Base-by-base conservation (phyloP, 2,113 vertebrate species). In the Phoenicopterus ruber region DNA sequence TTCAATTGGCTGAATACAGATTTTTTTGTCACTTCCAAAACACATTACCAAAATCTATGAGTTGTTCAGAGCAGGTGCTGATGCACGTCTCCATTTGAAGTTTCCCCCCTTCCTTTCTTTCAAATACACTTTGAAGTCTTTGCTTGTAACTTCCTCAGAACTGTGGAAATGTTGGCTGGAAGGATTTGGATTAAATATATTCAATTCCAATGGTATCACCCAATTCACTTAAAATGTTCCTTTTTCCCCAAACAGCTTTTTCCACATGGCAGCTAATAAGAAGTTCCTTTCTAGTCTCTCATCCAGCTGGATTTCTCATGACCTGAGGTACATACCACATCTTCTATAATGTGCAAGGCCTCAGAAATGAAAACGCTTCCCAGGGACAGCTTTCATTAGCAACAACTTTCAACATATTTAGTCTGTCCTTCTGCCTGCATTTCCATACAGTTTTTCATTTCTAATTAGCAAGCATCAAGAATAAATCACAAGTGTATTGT, bases 281-380 rank as follows among this genome's bases (percentile, higher is more conserved):
- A 96, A 93, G 65, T 69, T 91, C 86, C 73, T 76, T 95, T 80
- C 79, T 70, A 70, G 77, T 72, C 34, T 78, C 88, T 82, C 58
- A 84, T 69, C 38, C 59, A 95, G 91, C 61, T 88, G 84, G 88
- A 89, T 94, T 96, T 85, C 92, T 84, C 73, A 61, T n/a, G 83
- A 63, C 57, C 81, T 72, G 47, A 92, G 67, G 81, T 61, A 90
- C 3, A 7, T 49, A 69, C 70, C 63, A 66, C 17, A 4, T 89
- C 90, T 92, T 81, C 88, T 46, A 55, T 42, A 95, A 88, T 5
- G 40, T 58, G 31, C 49, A 82, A 90, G 87, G 79, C 44, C 77
- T 82, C 86, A 71, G 61, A 87, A 93, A 89, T 63, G 36, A 88
- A 89, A 90, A 59, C 4, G 5, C 44, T 95, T 95, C n/a, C 19